These are phyloP conservation scores for Stenchaetothrips biformis DNA, from an alignment of 2,888 invertebrate genomes.

Conservation along the genomic window DNA sequence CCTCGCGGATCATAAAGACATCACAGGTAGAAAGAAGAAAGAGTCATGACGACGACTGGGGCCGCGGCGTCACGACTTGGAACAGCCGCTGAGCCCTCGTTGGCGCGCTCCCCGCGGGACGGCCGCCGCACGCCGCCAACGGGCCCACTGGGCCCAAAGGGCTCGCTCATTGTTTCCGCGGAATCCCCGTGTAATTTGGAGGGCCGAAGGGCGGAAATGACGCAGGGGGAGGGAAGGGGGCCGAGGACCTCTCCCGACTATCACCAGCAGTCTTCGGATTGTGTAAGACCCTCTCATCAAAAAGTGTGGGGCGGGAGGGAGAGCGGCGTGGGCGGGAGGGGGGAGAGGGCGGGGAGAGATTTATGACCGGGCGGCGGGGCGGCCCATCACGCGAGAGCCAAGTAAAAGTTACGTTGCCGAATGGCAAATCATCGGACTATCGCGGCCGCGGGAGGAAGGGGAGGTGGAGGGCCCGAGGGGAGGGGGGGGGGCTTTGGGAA, in stretches of 20 bases:
- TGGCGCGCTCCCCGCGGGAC: too few species aligned
- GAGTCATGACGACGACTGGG: too few species aligned
- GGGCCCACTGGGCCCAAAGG: background rate
- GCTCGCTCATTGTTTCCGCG: conserved; percentile 1
- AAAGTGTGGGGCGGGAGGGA: background rate
- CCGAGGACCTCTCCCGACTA: background rate
- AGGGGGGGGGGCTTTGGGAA: background rate
- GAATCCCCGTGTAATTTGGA: background rate
- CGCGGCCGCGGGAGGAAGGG: background rate
- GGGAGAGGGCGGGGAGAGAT: background rate
- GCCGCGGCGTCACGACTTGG: too few species aligned
- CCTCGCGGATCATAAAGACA: too few species aligned
- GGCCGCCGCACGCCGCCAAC: too few species aligned
- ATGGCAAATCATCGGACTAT: conserved; percentile 17
- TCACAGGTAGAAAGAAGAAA: too few species aligned
- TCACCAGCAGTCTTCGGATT: conserved; percentile 12
- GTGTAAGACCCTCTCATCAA: conserved; percentile 21
- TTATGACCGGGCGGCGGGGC: conserved; percentile 17
- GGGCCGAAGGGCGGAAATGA: background rate
- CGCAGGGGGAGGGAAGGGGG: background rate
- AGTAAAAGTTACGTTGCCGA: conserved; percentile 21
- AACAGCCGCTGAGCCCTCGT: too few species aligned
- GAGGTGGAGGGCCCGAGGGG: background rate
- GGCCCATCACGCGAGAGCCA: conserved; percentile 17
- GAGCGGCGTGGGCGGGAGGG: background rate